These are phyloP conservation scores for Periphyllus acericola DNA, from an alignment of 2,888 invertebrate genomes.

Conservation along the genomic window DNA sequence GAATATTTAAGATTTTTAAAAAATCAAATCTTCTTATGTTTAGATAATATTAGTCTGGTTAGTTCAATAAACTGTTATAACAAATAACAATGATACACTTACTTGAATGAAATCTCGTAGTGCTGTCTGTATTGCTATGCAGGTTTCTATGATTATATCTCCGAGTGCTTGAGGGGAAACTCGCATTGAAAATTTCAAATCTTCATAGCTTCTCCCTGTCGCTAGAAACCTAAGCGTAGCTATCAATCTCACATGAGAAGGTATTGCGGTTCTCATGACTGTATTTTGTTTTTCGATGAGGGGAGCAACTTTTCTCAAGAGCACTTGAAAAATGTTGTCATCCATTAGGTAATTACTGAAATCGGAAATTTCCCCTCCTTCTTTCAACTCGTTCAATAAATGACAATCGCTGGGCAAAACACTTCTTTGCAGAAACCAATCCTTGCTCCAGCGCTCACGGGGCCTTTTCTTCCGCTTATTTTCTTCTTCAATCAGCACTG, in stretches of 20 bases:
- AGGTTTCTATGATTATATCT: conserved; percentile 18
- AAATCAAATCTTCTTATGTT: too few species aligned
- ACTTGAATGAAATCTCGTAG: too few species aligned
- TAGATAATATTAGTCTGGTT: too few species aligned
- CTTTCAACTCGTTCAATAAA: conserved; percentile 2
- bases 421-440: conserved; percentile 3
- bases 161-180: conserved; percentile 36
- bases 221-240: conserved; percentile 30
- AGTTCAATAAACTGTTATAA: too few species aligned
- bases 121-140: background rate
- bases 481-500: background rate
- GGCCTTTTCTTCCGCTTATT: background rate
- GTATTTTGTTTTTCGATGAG: background rate
- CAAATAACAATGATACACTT: too few species aligned
- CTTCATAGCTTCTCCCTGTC: conserved; percentile 34
- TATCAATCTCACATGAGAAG: conserved; percentile 22
- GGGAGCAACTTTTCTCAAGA: conserved; percentile 6
- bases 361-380: conserved; percentile 8
- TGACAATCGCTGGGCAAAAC: conserved; percentile 11
- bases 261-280: background rate
- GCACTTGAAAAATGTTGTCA: conserved; percentile 14
- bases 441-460: background rate
- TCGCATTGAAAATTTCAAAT: conserved; percentile 25
- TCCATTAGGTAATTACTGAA: conserved; percentile 8
- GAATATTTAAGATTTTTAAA: too few species aligned